Evolutionary conservation across 2,797 vertebrate genomes (phyloP).

Genomic region (Clarias pachynema): DNA sequence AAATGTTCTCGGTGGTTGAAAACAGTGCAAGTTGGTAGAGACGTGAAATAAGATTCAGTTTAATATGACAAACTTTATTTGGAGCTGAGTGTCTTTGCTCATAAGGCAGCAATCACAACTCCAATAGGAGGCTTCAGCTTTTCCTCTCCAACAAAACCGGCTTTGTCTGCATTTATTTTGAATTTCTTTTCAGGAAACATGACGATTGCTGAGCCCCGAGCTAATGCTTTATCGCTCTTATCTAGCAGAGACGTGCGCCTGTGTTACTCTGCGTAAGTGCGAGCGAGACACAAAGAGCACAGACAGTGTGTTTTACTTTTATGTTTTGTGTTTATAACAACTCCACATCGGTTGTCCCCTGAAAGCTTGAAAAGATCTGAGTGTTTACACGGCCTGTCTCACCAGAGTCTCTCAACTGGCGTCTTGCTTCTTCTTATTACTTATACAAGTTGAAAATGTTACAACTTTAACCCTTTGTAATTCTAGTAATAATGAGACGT

Average conservation of each 20-base stretch:
- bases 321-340: conserved; percentile 51
- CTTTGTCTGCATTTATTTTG: conserved; percentile 31
- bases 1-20: conserved; percentile 1
- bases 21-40: conserved; percentile 13
- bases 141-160: conserved; percentile 28
- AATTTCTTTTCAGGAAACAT: conserved; percentile 14
- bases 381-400: conserved; percentile 46
- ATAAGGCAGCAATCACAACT: conserved; percentile 33
- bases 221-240: conserved; percentile 37
- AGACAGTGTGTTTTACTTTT: conserved; percentile 51
- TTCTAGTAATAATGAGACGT: conserved; percentile 21
- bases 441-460: not conserved
- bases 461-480: conserved; percentile 17
- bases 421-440: not conserved
- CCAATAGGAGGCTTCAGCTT: conserved; percentile 7
- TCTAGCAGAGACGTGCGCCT: conserved; percentile 41
- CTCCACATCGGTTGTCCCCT: conserved; percentile 38
- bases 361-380: conserved; percentile 42
- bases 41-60: conserved; percentile 35
- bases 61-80: conserved; percentile 45
- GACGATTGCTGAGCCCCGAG: conserved; percentile 5
- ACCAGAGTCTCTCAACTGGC: conserved; percentile 12
- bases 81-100: conserved; percentile 23
- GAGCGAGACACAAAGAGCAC: conserved; percentile 31
- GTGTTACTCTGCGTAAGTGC: conserved; percentile 41